phyloP scores from a whole-genome alignment of 2,113 vertebrate species.

The Pteruthius melanotis region DNA sequence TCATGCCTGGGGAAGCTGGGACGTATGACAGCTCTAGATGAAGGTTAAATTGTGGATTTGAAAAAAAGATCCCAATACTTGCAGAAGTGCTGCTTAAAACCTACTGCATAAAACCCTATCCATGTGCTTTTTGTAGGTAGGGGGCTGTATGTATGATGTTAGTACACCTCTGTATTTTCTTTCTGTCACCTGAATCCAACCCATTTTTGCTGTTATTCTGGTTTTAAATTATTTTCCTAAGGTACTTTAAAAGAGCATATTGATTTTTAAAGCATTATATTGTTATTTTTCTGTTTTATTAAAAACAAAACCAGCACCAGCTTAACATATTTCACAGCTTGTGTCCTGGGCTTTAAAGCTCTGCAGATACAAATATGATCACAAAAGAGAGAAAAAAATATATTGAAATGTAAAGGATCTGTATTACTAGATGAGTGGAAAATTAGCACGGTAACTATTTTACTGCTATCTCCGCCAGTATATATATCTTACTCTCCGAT shows the following conservation, averaged over 20 bases:
- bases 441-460: constrained; percentile 41
- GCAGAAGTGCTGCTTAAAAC: not conserved
- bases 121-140: not conserved
- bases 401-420: not conserved
- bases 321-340: constrained; percentile 38
- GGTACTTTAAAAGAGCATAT: constrained; percentile 22
- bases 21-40: not conserved
- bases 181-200: not conserved
- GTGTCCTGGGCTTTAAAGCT: not conserved
- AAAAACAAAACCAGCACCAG: not conserved
- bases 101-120: not conserved
- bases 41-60: not conserved
- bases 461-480: not conserved
- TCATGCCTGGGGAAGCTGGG: not conserved
- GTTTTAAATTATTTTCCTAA: not conserved
- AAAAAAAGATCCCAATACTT: not conserved
- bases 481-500: constrained; percentile 49
- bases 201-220: not conserved
- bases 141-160: too few species aligned
- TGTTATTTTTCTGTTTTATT: constrained; percentile 42
- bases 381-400: not conserved
- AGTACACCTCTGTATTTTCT: not conserved
- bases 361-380: constrained; percentile 2
- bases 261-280: not conserved
- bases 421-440: constrained; percentile 29